Conservation (phyloP, 2,113 vertebrate species). For the Columbina picui region DNA sequence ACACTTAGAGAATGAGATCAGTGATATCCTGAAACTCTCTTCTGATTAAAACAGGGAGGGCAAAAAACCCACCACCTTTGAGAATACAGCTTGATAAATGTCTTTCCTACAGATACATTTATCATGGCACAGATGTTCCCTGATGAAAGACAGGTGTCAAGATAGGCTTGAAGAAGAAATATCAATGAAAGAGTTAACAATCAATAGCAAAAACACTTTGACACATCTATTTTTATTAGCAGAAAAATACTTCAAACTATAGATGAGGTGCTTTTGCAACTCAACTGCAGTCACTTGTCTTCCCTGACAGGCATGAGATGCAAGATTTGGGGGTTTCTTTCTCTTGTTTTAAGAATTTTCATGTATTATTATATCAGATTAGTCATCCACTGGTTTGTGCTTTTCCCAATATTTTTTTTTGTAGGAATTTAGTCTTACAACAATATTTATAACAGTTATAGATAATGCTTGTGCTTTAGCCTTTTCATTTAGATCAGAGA, state of each 20-base stretch:
- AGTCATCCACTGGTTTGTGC: not conserved
- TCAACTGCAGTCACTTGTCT: not conserved
- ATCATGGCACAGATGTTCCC: not conserved
- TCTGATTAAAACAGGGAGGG: not conserved
- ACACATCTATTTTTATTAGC: not conserved
- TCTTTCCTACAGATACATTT: not conserved
- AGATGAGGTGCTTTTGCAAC: not conserved
- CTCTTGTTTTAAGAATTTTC: not conserved
- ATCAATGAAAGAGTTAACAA: not conserved
- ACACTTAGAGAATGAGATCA: not conserved
- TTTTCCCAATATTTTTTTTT: not conserved
- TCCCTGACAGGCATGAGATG: not conserved
- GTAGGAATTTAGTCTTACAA: not conserved
- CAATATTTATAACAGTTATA: not conserved
- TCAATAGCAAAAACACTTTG: not conserved
- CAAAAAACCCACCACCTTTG: not conserved
- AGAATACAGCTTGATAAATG: not conserved
- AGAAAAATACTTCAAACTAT: not conserved
- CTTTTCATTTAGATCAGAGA: not conserved
- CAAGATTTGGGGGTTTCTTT: not conserved
- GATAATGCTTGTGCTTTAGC: not conserved
- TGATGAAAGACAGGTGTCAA: not conserved
- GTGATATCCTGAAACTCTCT: not conserved
- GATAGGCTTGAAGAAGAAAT: not conserved
- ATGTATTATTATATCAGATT: not conserved